Evolutionary conservation across 2,888 invertebrate genomes (phyloP).

Genomic region (Pycnomerus fuliginosus): DNA sequence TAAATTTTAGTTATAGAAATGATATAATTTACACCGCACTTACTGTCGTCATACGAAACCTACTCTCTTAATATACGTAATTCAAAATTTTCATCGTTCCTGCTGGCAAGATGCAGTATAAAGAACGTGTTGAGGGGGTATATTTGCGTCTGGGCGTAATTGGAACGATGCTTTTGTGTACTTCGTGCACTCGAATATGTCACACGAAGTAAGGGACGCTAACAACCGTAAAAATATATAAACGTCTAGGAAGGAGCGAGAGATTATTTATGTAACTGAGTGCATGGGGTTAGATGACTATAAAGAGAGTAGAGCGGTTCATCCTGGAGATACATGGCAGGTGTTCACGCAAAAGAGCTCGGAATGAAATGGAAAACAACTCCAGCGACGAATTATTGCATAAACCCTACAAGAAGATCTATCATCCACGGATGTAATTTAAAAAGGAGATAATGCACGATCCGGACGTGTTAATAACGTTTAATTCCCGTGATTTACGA

Average conservation of each 20-base stretch:
- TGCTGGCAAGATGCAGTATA: too few species aligned
- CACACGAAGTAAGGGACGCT: constrained; percentile 11
- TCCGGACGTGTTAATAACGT: constrained; percentile 12
- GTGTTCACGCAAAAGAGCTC: constrained; percentile 20
- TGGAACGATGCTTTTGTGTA: constrained; percentile 15
- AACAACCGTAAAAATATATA: constrained; percentile 23
- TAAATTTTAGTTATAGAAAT: too few species aligned
- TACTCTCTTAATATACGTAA: too few species aligned
- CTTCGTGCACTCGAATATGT: constrained; percentile 18
- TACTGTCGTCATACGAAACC: too few species aligned
- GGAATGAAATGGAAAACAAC: constrained; percentile 22
- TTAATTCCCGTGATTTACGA: constrained; percentile 6
- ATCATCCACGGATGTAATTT: constrained; percentile 11
- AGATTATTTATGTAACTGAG: constrained; percentile 20
- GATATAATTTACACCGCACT: too few species aligned
- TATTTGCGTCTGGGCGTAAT: constrained; percentile 21
- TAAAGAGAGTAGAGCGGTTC: constrained; percentile 18
- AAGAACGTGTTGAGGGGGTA: too few species aligned
- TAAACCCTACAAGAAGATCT: constrained; percentile 13
- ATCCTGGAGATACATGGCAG: constrained; percentile 22
- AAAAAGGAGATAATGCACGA: constrained; percentile 3
- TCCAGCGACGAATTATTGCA: constrained; percentile 12
- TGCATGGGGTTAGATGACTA: constrained; percentile 18
- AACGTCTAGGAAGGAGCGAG: constrained; percentile 16
- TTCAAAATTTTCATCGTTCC: too few species aligned